A percentile compares a stretch with the other conserved stretches of the same genome.
phyloP scores from a whole-genome alignment of 2,113 vertebrate genomes.

The Sylvicapra grimmia region DNA sequence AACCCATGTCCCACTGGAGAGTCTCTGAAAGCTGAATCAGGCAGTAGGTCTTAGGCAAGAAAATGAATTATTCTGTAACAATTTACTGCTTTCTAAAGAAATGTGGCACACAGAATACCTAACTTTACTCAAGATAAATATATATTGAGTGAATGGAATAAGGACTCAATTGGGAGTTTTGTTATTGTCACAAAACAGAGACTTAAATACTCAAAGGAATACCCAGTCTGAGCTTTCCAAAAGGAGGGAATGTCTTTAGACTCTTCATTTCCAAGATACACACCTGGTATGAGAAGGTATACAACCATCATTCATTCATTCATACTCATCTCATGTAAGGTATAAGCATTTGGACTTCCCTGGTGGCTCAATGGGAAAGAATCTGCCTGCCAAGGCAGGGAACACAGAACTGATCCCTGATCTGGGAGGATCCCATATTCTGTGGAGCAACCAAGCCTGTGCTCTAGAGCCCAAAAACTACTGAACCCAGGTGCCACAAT shows the following conservation, averaged over 20 bases:
- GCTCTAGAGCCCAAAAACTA: background rate
- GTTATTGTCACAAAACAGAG: slow-evolving; percentile 10
- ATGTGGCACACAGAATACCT: background rate
- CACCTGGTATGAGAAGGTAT: background rate
- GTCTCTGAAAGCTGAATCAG: background rate
- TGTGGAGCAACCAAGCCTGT: background rate
- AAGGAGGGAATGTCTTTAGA: background rate
- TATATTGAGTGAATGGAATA: background rate
- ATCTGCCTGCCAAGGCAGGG: background rate
- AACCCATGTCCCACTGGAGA: background rate
- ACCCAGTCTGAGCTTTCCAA: background rate
- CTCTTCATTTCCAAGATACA: background rate
- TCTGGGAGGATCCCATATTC: background rate
- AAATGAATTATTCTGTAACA: background rate
- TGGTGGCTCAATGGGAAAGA: background rate
- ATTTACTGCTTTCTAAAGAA: background rate
- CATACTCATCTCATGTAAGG: background rate
- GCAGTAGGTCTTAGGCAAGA: background rate
- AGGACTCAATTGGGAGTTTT: background rate
- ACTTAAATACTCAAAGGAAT: background rate
- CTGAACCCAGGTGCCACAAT: background rate
- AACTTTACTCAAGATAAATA: background rate
- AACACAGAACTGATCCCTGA: background rate
- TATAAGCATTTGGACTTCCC: background rate
- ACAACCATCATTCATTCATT: background rate